Conservation (phyloP, 2,113 vertebrate species). For the Phasianus colchicus region DNA sequence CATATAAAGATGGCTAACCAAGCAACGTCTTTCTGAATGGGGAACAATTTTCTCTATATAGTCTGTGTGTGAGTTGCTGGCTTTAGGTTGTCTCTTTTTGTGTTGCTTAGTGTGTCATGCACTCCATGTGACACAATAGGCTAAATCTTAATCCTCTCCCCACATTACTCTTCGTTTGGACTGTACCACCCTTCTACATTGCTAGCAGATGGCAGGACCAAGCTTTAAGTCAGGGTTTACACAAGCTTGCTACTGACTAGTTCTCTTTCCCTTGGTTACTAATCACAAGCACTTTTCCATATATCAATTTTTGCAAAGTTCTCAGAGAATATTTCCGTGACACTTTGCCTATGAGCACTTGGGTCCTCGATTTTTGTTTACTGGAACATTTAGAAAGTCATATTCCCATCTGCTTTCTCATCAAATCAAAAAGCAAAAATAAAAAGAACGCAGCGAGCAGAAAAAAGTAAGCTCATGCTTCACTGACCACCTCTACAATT, state of each 20-base stretch:
- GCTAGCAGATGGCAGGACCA: not conserved
- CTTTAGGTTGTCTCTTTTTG: not conserved
- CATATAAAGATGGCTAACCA: not conserved
- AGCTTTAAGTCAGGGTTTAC: not conserved
- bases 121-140: not conserved
- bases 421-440: not conserved
- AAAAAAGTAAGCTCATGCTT: not conserved
- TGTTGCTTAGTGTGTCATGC: not conserved
- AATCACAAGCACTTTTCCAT: not conserved
- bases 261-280: not conserved
- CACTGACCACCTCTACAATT: accelerated
- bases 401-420: not conserved
- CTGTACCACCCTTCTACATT: not conserved
- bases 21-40: not conserved
- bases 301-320: not conserved
- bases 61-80: not conserved
- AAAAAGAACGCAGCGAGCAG: not conserved
- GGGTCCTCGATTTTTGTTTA: not conserved
- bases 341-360: not conserved
- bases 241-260: not conserved
- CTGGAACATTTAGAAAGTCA: not conserved
- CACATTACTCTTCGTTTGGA: not conserved
- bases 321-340: not conserved
- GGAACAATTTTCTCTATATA: not conserved
- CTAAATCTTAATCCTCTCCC: not conserved